Evolutionary conservation across 2,113 vertebrate species (phyloP).

Genomic region (Diphyllodes magnificus): DNA sequence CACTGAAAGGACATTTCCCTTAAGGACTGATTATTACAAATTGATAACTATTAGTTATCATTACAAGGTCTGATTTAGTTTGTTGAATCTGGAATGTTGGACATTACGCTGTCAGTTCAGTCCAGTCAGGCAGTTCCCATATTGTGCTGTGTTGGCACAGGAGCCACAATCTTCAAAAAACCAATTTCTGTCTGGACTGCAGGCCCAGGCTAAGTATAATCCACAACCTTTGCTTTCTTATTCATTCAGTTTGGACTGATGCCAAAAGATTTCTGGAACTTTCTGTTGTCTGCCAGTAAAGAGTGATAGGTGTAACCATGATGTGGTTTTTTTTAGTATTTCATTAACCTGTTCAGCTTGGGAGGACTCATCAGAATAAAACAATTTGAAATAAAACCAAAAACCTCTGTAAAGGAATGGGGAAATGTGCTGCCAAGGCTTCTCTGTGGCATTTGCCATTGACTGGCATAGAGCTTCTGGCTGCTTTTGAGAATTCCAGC

Average conservation of each 20-base stretch:
- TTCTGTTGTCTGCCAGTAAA: constrained; percentile 7
- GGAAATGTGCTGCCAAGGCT: not conserved
- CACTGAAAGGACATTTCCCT: not conserved
- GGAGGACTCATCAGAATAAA: not conserved
- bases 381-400: too few species aligned
- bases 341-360: not conserved
- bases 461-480: not conserved
- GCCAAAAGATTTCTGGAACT: not conserved
- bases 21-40: not conserved
- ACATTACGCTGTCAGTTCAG: not conserved
- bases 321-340: not conserved
- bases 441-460: not conserved
- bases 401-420: not conserved
- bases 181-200: not conserved
- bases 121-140: not conserved
- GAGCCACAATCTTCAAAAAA: not conserved
- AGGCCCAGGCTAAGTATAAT: not conserved
- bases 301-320: not conserved
- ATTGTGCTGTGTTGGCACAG: not conserved
- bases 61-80: not conserved
- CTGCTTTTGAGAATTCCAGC: not conserved
- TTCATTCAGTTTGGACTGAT: not conserved
- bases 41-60: not conserved
- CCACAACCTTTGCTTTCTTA: not conserved
- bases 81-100: not conserved